Percentiles rank a stretch among this genome's conserved stretches.
Evolutionary conservation across 2,888 invertebrate genomes (phyloP).

Genomic region (Hypolimnas misippus): DNA sequence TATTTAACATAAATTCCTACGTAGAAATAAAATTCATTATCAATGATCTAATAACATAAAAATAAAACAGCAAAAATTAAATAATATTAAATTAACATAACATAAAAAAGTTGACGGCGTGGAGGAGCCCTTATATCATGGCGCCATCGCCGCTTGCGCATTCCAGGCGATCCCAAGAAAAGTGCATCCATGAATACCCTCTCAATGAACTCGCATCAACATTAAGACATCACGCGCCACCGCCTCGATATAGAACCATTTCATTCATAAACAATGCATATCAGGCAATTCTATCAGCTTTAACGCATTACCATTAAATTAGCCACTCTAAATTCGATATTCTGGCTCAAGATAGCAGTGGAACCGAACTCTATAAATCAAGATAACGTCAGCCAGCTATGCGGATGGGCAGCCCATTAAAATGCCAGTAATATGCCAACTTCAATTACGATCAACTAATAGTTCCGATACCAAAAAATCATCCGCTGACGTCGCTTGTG

Average conservation of each 20-base stretch:
- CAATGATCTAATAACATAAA: too few species aligned
- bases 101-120: background rate
- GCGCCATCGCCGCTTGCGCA: conserved; percentile 54
- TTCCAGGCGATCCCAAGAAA: conserved; percentile 56
- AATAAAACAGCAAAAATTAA: background rate
- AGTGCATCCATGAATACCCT: conserved; percentile 70
- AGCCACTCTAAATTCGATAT: conserved; percentile 60
- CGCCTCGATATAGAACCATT: conserved; percentile 67
- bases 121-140: conserved; percentile 31
- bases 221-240: conserved; percentile 67
- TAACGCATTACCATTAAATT: conserved; percentile 65
- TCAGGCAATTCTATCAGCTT: conserved; percentile 64
- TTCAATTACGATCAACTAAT: conserved; percentile 64
- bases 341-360: conserved; percentile 61
- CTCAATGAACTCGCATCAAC: conserved; percentile 60
- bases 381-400: conserved; percentile 73
- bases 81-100: too few species aligned
- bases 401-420: conserved; percentile 73
- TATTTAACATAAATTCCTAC: too few species aligned
- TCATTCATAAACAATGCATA: conserved; percentile 74
- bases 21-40: too few species aligned
- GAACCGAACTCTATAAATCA: conserved; percentile 68
- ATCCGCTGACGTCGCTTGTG: conserved; percentile 56
- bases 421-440: conserved; percentile 75
- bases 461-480: conserved; percentile 59